phyloP scores from a whole-genome alignment of 2,888 invertebrate species.

The Ramazzottius varieornatus region DNA sequence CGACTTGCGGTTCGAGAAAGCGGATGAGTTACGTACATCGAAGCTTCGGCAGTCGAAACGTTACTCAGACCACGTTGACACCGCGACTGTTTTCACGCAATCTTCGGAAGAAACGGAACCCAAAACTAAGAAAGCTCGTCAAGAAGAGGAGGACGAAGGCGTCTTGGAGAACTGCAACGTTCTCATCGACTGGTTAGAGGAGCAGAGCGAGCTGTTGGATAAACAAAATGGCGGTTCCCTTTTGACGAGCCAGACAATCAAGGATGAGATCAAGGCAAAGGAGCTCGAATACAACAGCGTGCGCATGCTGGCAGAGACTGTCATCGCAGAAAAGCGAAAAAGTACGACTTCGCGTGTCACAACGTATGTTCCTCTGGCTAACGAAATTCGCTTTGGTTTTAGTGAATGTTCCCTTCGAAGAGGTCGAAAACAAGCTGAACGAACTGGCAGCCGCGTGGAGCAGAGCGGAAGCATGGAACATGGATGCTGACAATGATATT shows the following conservation, averaged over 20 bases:
- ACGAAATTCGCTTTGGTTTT: background rate
- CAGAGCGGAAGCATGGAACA: background rate
- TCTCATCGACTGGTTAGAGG: background rate
- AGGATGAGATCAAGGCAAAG: background rate
- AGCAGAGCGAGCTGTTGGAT: background rate
- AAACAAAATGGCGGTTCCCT: background rate
- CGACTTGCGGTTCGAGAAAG: background rate
- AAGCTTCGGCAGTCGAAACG: background rate
- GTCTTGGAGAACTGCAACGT: background rate
- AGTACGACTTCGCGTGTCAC: background rate
- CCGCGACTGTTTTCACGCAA: background rate
- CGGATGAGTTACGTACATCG: background rate
- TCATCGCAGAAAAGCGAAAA: background rate
- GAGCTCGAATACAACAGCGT: background rate
- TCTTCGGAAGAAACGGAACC: background rate
- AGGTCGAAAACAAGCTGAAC: background rate
- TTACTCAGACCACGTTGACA: background rate
- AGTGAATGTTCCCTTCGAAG: background rate
- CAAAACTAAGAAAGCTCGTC: background rate
- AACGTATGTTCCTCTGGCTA: background rate
- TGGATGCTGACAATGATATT: background rate
- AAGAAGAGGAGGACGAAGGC: background rate
- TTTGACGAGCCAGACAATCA: background rate
- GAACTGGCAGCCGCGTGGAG: background rate
- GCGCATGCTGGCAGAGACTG: background rate